phyloP scores from a whole-genome alignment of 2,888 invertebrate species.

The Folsomia candida region DNA sequence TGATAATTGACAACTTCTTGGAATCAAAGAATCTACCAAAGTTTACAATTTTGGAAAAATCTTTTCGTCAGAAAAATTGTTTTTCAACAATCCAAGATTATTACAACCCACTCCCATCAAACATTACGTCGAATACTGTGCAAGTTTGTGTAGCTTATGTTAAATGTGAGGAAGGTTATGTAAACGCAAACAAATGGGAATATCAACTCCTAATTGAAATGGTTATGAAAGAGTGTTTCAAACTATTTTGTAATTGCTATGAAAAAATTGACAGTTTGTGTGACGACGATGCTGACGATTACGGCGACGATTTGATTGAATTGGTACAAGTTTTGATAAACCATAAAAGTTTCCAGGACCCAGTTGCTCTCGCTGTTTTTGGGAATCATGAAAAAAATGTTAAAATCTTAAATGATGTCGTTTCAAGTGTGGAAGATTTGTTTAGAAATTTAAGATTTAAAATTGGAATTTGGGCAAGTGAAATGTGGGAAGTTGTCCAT shows the following conservation, averaged over 20 bases:
- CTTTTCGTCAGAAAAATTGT: not conserved
- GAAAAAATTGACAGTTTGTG: not conserved
- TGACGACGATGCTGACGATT: not conserved
- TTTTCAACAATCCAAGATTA: not conserved
- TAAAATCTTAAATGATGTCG: not conserved
- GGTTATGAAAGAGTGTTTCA: not conserved
- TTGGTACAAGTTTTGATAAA: not conserved
- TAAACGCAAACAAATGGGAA: conserved; percentile 10
- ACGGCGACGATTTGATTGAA: not conserved
- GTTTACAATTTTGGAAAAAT: not conserved
- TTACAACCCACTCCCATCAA: not conserved
- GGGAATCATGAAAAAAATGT: not conserved
- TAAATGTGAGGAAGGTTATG: not conserved
- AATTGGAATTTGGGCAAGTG: not conserved
- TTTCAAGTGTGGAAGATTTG: not conserved
- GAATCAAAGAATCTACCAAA: not conserved
- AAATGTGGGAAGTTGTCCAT: not conserved
- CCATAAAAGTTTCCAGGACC: conserved; percentile 4
- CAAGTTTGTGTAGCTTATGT: not conserved
- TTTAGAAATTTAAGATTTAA: not conserved
- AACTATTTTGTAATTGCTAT: not conserved
- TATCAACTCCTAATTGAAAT: not conserved
- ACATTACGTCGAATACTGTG: not conserved
- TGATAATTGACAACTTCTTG: conserved; percentile 1
- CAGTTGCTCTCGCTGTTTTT: not conserved